Conservation (phyloP, 1,140 invertebrate genomes). For the Brachionus angularis region DNA sequence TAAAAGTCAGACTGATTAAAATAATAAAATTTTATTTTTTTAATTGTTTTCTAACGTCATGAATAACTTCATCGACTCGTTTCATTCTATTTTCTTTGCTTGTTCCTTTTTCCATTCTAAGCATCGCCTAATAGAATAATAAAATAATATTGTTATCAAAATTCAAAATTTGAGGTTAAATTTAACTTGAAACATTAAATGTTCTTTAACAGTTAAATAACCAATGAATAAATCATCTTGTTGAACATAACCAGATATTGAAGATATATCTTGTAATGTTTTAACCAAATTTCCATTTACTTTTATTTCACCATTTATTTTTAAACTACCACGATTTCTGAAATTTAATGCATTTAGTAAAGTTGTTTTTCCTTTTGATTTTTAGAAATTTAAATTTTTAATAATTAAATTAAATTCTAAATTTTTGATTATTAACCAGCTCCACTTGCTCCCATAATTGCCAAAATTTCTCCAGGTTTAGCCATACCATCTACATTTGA, state of each 20-base stretch:
- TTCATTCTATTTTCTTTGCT: conserved; percentile 70
- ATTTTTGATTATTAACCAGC: neutral
- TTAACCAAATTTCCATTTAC: conserved; percentile 53
- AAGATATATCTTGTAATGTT: conserved; percentile 47
- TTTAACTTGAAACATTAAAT: conserved; percentile 59
- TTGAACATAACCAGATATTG: conserved; percentile 84
- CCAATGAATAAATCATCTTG: conserved; percentile 67
- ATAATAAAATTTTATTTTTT: neutral
- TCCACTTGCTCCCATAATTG: conserved; percentile 76
- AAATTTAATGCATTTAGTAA: conserved; percentile 84
- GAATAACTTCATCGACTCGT: conserved; percentile 81
- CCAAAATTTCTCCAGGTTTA: conserved; percentile 78
- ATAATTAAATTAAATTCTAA: neutral
- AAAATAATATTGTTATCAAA: neutral
- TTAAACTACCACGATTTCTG: conserved; percentile 67
- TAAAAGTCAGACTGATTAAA: neutral
- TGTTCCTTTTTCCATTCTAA: conserved; percentile 77
- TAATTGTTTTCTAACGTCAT: conserved; percentile 60
- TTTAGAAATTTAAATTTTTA: neutral
- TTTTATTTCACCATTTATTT: conserved; percentile 66
- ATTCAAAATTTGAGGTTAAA: neutral
- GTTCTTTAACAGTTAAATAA: conserved; percentile 62
- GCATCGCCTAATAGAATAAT: conserved; percentile 10
- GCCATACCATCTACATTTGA: conserved; percentile 71
- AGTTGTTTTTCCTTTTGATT: conserved; percentile 86